A percentile compares a stretch with the other conserved stretches of the same genome.
phyloP scores from a whole-genome alignment of 2,888 invertebrate genomes.

The Laspeyria flexula region DNA sequence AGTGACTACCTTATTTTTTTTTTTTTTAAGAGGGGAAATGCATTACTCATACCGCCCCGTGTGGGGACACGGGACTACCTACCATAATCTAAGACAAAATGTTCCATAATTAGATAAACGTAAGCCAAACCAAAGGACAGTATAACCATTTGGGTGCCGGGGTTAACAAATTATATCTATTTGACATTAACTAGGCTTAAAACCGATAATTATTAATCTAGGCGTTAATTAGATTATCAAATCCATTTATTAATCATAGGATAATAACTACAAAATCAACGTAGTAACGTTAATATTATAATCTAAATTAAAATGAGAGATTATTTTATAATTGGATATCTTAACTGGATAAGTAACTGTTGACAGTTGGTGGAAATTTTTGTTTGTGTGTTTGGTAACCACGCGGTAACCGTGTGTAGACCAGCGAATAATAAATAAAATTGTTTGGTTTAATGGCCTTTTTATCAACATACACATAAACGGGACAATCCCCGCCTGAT shows the following conservation, averaged over 20 bases:
- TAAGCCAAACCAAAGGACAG: background rate
- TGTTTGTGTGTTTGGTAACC: no score
- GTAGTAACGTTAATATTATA: background rate
- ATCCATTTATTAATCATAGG: background rate
- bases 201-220: conserved; percentile 7
- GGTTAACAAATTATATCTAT: background rate
- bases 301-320: background rate
- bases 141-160: background rate
- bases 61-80: no score
- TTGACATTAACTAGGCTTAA: conserved; percentile 3
- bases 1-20: no score
- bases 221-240: background rate
- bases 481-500: no score
- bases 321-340: conserved; percentile 1
- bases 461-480: no score
- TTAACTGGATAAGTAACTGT: background rate
- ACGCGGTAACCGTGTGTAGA: no score
- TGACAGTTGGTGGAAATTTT: background rate
- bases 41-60: no score
- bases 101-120: no score
- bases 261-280: background rate
- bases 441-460: no score
- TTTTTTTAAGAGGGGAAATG: no score
- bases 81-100: no score
- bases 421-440: no score